Base-by-base conservation (phyloP, 2,888 invertebrate genomes). In the Spodoptera picta region DNA sequence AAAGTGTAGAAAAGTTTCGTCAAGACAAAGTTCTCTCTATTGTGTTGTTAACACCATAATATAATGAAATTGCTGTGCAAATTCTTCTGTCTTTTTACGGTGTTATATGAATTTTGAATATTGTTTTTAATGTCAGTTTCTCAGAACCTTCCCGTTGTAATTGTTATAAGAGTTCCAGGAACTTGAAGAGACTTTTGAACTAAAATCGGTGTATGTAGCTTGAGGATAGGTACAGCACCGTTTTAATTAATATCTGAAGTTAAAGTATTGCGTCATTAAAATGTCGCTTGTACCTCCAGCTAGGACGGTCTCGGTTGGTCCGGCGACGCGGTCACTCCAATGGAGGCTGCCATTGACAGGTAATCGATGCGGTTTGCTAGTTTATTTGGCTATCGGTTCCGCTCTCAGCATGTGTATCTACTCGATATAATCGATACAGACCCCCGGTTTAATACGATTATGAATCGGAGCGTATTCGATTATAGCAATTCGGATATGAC, bases 371-470 rank as follows among this genome's bases (percentile, higher is more conserved):
- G 90, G 90, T 88, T 88, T 89, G 89, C 92, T 93, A 93, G 93
- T 93, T 93, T 93, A 94, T 94, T 93, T 92, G 92, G 93, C 93
- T 92, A 93, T 93, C 91, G 91, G 91, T 87, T 90, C 88, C 89
- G 88, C 84, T 87, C 87, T 82, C 88, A 85, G 89, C 88, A 88
- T 87, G 88, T 90, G 91, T 91, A 92, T 92, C 90, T 90, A 88
- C 88, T 90, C 87, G 89, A 88, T 90, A 90, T 89, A 92, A 92
- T 92, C 91, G 89, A 90, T 89, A 85, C 82, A 80, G 83, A 83
- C 82, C 83, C 67, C 80, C 80, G 69, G 77, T 82, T 82, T 87
- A 86, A 89, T 91, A 89, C 84, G 87, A 85, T 89, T 89, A 89
- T 87, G 86, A 88, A 88, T 86, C 86, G 83, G 82, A 88, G 83